Percentiles rank a stretch among this genome's conserved stretches.
Conservation (phyloP, 2,113 vertebrate species). For the Mola mola region DNA sequence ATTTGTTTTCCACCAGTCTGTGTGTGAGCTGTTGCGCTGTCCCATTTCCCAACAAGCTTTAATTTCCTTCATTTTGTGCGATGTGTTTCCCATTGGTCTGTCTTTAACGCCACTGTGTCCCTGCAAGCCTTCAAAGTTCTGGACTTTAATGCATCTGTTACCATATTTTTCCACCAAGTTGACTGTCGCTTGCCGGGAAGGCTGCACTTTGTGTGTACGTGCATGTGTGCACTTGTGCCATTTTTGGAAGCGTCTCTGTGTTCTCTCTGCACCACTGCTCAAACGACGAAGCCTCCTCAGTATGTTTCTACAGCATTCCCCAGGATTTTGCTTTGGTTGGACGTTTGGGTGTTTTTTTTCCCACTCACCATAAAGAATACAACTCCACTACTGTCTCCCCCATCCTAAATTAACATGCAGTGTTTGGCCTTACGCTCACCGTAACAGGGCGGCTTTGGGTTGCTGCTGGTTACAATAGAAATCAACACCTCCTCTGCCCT, state of each 20-base stretch:
- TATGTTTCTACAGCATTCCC: conserved; percentile 62
- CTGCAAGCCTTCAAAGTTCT: conserved; percentile 72
- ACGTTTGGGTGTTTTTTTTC: conserved; percentile 65
- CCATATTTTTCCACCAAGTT: conserved; percentile 71
- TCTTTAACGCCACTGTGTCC: conserved; percentile 48
- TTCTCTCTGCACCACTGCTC: conserved; percentile 65
- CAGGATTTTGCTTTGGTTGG: conserved; percentile 71
- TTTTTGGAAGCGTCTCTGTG: conserved; percentile 69
- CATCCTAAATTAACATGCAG: conserved; percentile 64
- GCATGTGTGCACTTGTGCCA: conserved; percentile 46
- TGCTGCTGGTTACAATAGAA: conserved; percentile 72
- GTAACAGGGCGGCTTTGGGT: conserved; percentile 45
- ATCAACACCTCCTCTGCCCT: conserved; percentile 63
- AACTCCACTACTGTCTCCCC: conserved; percentile 64
- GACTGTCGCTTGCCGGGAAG: conserved; percentile 76
- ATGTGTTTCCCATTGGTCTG: conserved; percentile 26
- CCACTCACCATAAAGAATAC: conserved; percentile 71
- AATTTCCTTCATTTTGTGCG: conserved; percentile 44
- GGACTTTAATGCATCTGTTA: conserved; percentile 67
- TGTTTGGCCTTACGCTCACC: conserved; percentile 54
- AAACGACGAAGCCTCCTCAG: conserved; percentile 67
- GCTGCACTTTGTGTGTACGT: conserved; percentile 48
- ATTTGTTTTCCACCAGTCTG: conserved; percentile 1
- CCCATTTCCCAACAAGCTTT: conserved; percentile 26
- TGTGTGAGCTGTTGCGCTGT: conserved; percentile 13